These are phyloP conservation scores for Melanotaenia maccullochi DNA, from an alignment of 2,797 vertebrate genomes.

Conservation along the genomic window DNA sequence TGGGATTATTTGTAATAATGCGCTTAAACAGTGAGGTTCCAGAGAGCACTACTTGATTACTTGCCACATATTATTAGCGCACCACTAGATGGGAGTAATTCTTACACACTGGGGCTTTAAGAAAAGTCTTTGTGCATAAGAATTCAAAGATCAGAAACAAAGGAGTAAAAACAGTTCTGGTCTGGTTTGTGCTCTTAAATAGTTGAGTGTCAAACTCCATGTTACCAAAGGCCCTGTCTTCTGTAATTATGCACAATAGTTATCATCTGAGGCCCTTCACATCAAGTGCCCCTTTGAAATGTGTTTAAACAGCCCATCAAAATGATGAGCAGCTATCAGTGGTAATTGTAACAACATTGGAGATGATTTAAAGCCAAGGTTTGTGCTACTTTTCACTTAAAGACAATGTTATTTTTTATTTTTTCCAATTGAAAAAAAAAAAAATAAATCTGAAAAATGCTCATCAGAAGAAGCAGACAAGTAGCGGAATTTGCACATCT, in stretches of 20 bases:
- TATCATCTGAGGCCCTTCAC: constrained; percentile 6
- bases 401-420: not conserved
- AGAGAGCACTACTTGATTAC: too few species aligned
- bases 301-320: constrained; percentile 4
- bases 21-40: too few species aligned
- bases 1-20: too few species aligned
- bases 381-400: constrained; percentile 1
- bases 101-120: not conserved
- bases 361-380: constrained; percentile 5
- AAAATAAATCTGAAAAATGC: not conserved
- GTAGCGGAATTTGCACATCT: too few species aligned
- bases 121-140: not conserved
- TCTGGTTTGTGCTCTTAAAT: not conserved
- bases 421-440: not conserved
- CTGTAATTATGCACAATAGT: constrained; percentile 8
- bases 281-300: constrained; percentile 8
- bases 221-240: not conserved
- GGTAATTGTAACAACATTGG: not conserved
- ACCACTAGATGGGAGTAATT: too few species aligned
- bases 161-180: not conserved
- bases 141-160: not conserved
- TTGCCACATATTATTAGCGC: too few species aligned
- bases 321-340: constrained; percentile 9
- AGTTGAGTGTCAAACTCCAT: not conserved
- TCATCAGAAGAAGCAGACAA: not conserved